Evolutionary conservation across 2,888 invertebrate species (phyloP), one percentile per base, ranked within the genome.

Genomic region (Andricus quercusramuli): DNA sequence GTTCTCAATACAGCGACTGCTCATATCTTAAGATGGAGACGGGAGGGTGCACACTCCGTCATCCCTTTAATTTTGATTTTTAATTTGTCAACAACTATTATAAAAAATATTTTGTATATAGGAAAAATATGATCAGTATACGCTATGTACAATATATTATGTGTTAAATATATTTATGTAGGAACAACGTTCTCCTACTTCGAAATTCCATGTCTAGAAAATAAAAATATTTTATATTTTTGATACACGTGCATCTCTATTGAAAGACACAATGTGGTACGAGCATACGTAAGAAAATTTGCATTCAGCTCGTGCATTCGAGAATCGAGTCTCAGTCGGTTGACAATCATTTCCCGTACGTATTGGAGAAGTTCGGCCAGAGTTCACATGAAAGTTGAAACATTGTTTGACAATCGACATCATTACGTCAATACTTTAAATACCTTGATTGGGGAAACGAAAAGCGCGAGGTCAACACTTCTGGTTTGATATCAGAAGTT

Each of bases 401-500:
- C 67, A 37, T 13, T 41, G 67, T 20, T 47, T 5, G 17, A 47
- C 15, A 47, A 47, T 37, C 65, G 32, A 66, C 65, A 29, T 13
- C 9, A 67, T 67, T 67, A 67, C n/a, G 22, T 67, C 41, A 9
- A 67, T 41, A 67, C 67, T 67, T 41, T n/a, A 5, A 67, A 67
- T 41, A 41, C 41, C 67, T 41, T 37, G 37, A 67, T 67, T 67
- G 13, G n/a, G 22, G 67, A 67, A 37, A 32, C 3, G 20, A 70
- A 70, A 70, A 70, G 20, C 20, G 51, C 51, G 3, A 32, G n/a
- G 22, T 70, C 51, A 20, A 20, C 51, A 51, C 15, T 70, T 70
- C 29, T 51, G 20, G 3, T 74, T 56, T 74, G 74, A 56, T 74
- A 56, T 37, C 56, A n/a, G 56, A 68, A 37, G 74, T 74, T 74